Base-by-base conservation (phyloP, 2,797 vertebrate genomes). In the Tragopan temminckii region DNA sequence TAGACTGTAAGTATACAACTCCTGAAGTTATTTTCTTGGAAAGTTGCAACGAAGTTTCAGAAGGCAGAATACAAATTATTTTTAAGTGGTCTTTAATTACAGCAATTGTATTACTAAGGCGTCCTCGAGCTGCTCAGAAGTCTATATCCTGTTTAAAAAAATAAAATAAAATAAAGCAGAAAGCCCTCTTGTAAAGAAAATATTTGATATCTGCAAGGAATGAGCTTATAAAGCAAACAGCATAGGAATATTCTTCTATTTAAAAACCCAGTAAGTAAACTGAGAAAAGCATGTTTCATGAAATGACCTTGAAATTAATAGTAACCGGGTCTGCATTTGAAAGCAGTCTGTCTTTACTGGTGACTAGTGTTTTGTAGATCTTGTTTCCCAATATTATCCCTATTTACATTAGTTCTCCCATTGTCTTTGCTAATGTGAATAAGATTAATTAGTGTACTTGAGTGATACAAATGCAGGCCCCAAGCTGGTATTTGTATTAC, bases 221-320 rank as follows among this genome's bases (percentile, higher is more conserved):
- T 78, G 70, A 80, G 87, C 27, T 89, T 85, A 42, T 82, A 84
- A 90, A 85, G 64, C 23, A n/a, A 80, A 74, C 23, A 85, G 20
- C 36, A 40, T 75, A 59, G 82, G 52, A 81, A 90, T 94, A 83
- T 69, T 81, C 23, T 91, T 88, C 90, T 92, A 58, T 94, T 94
- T 92, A 81, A 95, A 96, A 94, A 43, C 25, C 9, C 36, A 75
- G 35, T 61, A 77, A 83, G 53, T 92, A 84, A 92, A 87, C 27
- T 77, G 68, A 68, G 77, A 48, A 87, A 89, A 82, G 45, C 11
- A 45, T 8, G 7, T 79, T 92, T 92, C 58, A 11, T 63, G 25
- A 91, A 83, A 53, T 76, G 83, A 91, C 87, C 72, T 97, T 86
- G 82, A 94, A 94, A 92, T 76, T 85, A 90, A 19, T 46, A 86